These are phyloP conservation scores for Corythaixoides concolor DNA, from an alignment of 2,113 vertebrate species.

Conservation along the genomic window DNA sequence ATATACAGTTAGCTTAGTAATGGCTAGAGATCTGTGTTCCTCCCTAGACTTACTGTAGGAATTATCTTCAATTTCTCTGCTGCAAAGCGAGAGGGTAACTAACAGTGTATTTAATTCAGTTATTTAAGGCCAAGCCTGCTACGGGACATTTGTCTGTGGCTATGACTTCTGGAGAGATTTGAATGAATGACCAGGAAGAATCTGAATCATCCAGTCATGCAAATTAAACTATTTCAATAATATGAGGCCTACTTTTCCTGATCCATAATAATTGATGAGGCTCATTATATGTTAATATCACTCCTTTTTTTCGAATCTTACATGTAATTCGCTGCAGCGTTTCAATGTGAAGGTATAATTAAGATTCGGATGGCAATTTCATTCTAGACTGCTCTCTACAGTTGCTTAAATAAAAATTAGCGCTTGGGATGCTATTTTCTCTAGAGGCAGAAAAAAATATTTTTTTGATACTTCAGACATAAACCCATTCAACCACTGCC, in stretches of 20 bases:
- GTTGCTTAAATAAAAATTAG: slow-evolving; percentile 58
- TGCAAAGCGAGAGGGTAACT: neutral
- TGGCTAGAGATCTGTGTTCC: neutral
- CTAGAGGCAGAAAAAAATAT: neutral
- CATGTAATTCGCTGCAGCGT: slow-evolving; percentile 33
- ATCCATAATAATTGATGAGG: slow-evolving; percentile 66
- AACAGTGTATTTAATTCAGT: slow-evolving; percentile 28
- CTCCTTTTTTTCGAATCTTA: slow-evolving; percentile 59
- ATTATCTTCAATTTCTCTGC: neutral
- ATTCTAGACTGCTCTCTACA: slow-evolving; percentile 51
- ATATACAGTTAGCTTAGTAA: neutral
- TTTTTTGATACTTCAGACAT: slow-evolving; percentile 22
- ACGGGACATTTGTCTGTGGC: neutral
- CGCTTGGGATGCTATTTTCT: slow-evolving; percentile 21
- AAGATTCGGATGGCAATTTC: slow-evolving; percentile 62
- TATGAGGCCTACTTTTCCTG: slow-evolving; percentile 50
- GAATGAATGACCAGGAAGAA: slow-evolving; percentile 52
- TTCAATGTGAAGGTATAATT: slow-evolving; percentile 59
- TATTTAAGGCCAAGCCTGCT: neutral
- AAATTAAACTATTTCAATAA: slow-evolving; percentile 63
- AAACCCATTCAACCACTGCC: neutral
- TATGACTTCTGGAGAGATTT: slow-evolving; percentile 21
- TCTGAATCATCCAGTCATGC: slow-evolving; percentile 50
- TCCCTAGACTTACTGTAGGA: neutral
- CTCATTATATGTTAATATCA: slow-evolving; percentile 67